phyloP scores from a whole-genome alignment of 2,888 invertebrate genomes.

The Malthinus flaveolus region DNA sequence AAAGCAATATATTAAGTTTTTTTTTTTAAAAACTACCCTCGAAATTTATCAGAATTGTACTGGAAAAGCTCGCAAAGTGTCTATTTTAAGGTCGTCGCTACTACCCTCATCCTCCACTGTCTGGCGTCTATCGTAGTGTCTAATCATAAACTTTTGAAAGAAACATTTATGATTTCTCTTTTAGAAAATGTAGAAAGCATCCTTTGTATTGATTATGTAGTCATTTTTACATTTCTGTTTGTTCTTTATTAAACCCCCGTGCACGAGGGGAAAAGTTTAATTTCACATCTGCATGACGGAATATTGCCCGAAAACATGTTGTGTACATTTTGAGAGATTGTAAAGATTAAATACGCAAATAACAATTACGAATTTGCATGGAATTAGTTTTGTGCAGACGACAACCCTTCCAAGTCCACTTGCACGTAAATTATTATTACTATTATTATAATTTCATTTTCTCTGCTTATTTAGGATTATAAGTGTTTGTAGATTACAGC shows the following conservation, averaged over 20 bases:
- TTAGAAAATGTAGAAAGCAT: slow-evolving; percentile 14
- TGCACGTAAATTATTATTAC: slow-evolving; percentile 16
- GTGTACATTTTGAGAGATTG: slow-evolving; percentile 16
- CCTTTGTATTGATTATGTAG: neutral
- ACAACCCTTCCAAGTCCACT: slow-evolving; percentile 21
- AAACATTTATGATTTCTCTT: slow-evolving; percentile 6
- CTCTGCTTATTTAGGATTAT: neutral
- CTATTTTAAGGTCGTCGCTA: slow-evolving; percentile 29
- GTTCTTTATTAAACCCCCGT: neutral
- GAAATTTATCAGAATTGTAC: neutral
- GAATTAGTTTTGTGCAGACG: slow-evolving; percentile 29
- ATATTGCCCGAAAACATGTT: neutral
- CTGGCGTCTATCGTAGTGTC: slow-evolving; percentile 36
- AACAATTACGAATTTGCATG: slow-evolving; percentile 25
- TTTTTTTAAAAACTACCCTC: too few relatives aligned
- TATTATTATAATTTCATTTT: slow-evolving; percentile 22
- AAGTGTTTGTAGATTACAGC: too few relatives aligned
- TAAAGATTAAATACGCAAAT: slow-evolving; percentile 23
- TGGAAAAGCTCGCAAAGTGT: slow-evolving; percentile 1
- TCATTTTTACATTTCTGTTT: neutral
- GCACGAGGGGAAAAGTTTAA: slow-evolving; percentile 1
- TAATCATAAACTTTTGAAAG: slow-evolving; percentile 20
- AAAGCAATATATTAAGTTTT: too few relatives aligned
- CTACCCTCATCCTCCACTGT: slow-evolving; percentile 37
- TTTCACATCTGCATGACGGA: neutral